phyloP scores from a whole-genome alignment of 2,888 invertebrate genomes.

The Mayetiola destructor region DNA sequence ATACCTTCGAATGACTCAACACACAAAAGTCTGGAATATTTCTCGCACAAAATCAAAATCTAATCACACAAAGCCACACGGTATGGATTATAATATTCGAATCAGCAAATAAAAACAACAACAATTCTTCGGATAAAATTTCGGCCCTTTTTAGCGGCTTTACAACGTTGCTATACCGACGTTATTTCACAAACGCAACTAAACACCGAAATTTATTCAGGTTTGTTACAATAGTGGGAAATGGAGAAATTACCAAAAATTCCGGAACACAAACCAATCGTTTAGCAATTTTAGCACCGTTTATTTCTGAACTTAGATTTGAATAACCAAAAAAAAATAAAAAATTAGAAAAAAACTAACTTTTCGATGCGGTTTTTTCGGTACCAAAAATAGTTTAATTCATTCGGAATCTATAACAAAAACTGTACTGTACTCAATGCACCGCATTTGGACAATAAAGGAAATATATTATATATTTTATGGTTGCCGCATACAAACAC shows the following conservation, averaged over 20 bases:
- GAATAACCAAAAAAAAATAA: neutral
- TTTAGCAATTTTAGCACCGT: too few relatives aligned
- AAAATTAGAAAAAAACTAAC: neutral
- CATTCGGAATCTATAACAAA: neutral
- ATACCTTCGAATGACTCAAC: too few relatives aligned
- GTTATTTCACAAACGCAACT: too few relatives aligned
- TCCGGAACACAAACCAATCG: too few relatives aligned
- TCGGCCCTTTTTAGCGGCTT: conserved; percentile 12
- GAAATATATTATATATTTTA: too few relatives aligned
- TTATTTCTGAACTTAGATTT: too few relatives aligned
- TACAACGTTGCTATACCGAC: conserved; percentile 6
- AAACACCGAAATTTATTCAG: neutral
- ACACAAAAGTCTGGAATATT: too few relatives aligned
- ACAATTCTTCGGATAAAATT: conserved; percentile 3
- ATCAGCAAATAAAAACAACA: conserved; percentile 5
- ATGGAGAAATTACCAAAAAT: too few relatives aligned
- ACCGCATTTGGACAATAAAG: conserved; percentile 3
- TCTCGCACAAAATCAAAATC: too few relatives aligned
- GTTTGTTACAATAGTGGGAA: too few relatives aligned
- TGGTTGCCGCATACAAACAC: neutral
- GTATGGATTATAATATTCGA: too few relatives aligned
- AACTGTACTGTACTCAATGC: neutral
- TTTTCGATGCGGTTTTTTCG: neutral
- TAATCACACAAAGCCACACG: too few relatives aligned
- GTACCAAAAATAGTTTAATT: neutral